Conservation (phyloP, 2,113 vertebrate genomes). For the Mesitornis unicolor region DNA sequence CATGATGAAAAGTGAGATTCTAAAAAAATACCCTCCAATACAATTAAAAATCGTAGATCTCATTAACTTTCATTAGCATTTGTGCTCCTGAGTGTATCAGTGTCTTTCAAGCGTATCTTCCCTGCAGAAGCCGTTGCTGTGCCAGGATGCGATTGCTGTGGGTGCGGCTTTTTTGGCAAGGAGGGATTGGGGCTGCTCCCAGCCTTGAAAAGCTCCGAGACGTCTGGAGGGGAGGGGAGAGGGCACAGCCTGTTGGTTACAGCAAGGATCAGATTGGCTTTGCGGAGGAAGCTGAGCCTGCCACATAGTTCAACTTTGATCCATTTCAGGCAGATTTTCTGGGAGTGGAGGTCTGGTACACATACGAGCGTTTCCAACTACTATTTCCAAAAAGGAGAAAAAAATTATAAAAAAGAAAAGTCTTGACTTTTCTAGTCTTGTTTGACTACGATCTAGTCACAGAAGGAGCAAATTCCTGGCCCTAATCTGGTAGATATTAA, state of each 20-base stretch:
- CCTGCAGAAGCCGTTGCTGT: background rate
- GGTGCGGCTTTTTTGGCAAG: background rate
- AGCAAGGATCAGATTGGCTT: background rate
- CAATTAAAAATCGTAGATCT: background rate
- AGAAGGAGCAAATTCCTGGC: background rate
- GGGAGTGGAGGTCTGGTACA: background rate
- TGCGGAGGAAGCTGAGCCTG: background rate
- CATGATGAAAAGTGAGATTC: background rate
- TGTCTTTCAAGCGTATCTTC: background rate
- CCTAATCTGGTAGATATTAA: background rate
- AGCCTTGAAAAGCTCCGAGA: background rate
- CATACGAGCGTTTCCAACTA: background rate
- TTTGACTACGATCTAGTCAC: background rate
- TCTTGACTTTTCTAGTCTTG: background rate
- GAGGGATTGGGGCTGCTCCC: background rate
- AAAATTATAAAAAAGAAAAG: background rate
- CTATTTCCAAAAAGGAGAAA: background rate
- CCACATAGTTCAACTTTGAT: background rate
- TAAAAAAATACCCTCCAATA: background rate
- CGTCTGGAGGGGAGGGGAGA: accelerated
- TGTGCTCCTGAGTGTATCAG: background rate
- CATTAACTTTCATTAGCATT: background rate
- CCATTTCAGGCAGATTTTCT: background rate
- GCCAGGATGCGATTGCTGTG: background rate
- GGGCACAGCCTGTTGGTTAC: background rate